phyloP scores from a whole-genome alignment of 2,888 invertebrate genomes.

The Stomorhina lunata region DNA sequence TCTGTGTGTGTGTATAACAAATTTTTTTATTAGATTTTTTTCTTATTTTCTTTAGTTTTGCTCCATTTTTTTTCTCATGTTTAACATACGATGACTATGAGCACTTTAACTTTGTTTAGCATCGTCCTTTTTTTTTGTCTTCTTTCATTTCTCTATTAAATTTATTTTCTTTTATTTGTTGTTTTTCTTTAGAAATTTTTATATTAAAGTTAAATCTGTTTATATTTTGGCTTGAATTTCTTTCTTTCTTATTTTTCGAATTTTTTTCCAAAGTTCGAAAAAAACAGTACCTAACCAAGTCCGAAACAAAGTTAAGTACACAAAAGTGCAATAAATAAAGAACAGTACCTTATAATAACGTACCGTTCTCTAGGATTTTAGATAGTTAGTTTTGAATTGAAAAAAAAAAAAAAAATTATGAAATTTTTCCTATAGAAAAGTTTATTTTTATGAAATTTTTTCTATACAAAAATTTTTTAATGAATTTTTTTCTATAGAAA shows the following conservation, averaged over 20 bases:
- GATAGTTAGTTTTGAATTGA: too few relatives aligned
- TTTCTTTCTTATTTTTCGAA: neutral
- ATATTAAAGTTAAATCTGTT: conserved; percentile 48
- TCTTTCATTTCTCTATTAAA: conserved; percentile 17
- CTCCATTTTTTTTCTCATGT: conserved; percentile 38
- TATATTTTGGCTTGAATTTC: conserved; percentile 22
- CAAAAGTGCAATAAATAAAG: too few relatives aligned
- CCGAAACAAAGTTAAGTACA: too few relatives aligned
- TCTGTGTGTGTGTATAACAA: neutral
- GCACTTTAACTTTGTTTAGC: conserved; percentile 51
- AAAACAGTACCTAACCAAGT: too few relatives aligned
- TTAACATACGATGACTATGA: neutral
- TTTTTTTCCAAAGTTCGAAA: too few relatives aligned
- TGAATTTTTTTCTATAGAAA: too few relatives aligned
- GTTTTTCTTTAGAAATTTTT: conserved; percentile 5
- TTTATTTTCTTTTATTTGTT: neutral
- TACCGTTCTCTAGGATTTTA: too few relatives aligned
- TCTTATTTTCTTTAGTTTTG: conserved; percentile 17
- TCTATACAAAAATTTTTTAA: too few relatives aligned
- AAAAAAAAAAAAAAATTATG: too few relatives aligned
- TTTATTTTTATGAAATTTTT: too few relatives aligned
- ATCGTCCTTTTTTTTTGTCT: conserved; percentile 4
- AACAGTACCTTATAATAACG: too few relatives aligned
- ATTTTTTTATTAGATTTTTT: conserved; percentile 30
- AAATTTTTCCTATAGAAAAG: too few relatives aligned